phyloP scores from a whole-genome alignment of 1,140 invertebrate species.

The Lasioglossum albipes region DNA sequence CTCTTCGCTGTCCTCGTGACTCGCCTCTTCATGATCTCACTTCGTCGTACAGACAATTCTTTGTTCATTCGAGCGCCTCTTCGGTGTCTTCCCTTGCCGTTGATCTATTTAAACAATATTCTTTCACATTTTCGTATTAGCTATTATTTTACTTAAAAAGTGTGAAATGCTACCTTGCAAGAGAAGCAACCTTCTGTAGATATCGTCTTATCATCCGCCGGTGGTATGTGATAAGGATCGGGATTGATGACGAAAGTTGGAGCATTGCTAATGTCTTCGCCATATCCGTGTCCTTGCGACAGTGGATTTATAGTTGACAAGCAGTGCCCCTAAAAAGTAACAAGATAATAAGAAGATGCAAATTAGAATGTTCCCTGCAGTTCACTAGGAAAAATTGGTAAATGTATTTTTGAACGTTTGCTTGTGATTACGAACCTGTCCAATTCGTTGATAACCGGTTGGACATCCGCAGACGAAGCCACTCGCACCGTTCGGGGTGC shows the following conservation, averaged over 20 bases:
- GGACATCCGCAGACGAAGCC: slow-evolving; percentile 90
- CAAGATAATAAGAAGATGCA: no score
- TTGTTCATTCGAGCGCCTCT: slow-evolving; percentile 57
- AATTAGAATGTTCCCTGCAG: no score
- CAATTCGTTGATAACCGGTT: slow-evolving; percentile 88
- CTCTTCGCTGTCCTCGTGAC: slow-evolving; percentile 60
- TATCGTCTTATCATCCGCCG: slow-evolving; percentile 86
- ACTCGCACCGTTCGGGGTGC: slow-evolving; percentile 82
- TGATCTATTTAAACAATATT: slow-evolving; percentile 50
- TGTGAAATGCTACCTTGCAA: slow-evolving; percentile 85
- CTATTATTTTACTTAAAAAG: no score
- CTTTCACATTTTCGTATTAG: not conserved
- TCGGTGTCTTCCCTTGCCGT: slow-evolving; percentile 69
- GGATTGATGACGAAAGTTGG: slow-evolving; percentile 84
- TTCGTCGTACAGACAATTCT: slow-evolving; percentile 37
- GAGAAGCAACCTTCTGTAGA: slow-evolving; percentile 94
- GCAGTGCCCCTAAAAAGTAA: slow-evolving; percentile 85
- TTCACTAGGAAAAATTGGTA: no score
- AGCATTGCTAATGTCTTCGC: slow-evolving; percentile 85
- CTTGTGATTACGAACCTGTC: slow-evolving; percentile 75
- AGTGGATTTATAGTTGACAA: slow-evolving; percentile 87
- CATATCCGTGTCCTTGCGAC: slow-evolving; percentile 75
- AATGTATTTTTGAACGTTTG: not conserved
- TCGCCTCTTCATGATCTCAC: slow-evolving; percentile 69
- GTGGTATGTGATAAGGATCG: slow-evolving; percentile 79